Conservation (phyloP, 2,797 vertebrate species). For the Acanthis flammea region DNA sequence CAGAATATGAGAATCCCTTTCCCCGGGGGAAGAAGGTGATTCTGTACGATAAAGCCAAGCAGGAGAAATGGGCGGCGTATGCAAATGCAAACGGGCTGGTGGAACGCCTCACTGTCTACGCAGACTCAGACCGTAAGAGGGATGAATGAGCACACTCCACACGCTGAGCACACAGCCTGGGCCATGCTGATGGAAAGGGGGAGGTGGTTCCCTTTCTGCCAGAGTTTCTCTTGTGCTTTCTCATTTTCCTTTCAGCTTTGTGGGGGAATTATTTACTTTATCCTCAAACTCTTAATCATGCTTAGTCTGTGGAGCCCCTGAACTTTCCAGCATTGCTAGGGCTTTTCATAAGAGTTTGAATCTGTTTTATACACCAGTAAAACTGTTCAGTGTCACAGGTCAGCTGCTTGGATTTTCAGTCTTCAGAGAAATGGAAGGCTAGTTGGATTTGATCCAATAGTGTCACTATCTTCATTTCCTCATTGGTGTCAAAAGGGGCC, state of each 20-base stretch:
- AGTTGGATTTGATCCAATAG: neutral
- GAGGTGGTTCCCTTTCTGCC: neutral
- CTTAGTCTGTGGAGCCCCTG: neutral
- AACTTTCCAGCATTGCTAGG: neutral
- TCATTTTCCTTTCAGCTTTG: neutral
- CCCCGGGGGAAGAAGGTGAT: slow-evolving; percentile 78
- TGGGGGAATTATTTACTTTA: neutral
- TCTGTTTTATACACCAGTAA: neutral
- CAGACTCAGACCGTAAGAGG: slow-evolving; percentile 82
- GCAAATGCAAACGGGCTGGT: slow-evolving; percentile 80
- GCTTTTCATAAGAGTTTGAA: neutral
- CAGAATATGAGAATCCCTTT: slow-evolving; percentile 84
- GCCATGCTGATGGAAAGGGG: neutral
- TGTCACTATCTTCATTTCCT: neutral
- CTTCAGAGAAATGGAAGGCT: neutral
- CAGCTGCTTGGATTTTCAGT: neutral
- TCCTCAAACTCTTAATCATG: fast-evolving
- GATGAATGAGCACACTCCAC: fast-evolving
- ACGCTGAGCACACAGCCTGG: neutral
- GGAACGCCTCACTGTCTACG: slow-evolving; percentile 78
- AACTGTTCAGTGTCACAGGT: neutral
- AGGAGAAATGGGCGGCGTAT: slow-evolving; percentile 83
- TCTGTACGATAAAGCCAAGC: slow-evolving; percentile 78
- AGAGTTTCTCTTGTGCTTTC: neutral
- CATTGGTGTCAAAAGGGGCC: neutral